These are phyloP conservation scores for Catharus minimus DNA, from an alignment of 2,113 vertebrate genomes.

Conservation along the genomic window DNA sequence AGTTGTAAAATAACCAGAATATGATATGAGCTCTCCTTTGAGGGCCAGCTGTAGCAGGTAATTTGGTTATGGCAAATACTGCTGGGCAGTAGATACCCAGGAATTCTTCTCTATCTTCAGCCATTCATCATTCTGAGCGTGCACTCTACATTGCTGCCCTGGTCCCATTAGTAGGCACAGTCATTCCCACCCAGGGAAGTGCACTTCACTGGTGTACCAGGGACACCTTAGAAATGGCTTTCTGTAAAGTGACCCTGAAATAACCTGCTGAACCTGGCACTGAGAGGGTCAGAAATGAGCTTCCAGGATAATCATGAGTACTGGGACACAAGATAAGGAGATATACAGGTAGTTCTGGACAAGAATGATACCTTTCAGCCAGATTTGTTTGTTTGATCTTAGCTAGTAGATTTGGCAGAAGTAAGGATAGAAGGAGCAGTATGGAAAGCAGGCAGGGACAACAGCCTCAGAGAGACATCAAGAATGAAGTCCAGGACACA, in stretches of 20 bases:
- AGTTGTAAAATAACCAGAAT: not conserved
- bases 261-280: not conserved
- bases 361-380: not conserved
- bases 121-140: rapidly evolving
- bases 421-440: not conserved
- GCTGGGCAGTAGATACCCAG: not conserved
- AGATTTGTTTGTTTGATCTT: not conserved
- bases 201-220: not conserved
- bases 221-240: not conserved
- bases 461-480: not conserved
- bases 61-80: not conserved
- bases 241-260: not conserved
- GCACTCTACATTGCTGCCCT: not conserved
- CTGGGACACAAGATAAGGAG: not conserved
- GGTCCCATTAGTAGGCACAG: not conserved
- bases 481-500: not conserved
- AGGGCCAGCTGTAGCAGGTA: not conserved
- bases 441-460: not conserved
- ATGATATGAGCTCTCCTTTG: not conserved
- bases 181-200: not conserved
- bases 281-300: not conserved
- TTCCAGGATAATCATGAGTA: not conserved
- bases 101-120: not conserved
- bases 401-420: not conserved
- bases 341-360: not conserved